Base-by-base conservation (phyloP, 2,888 invertebrate genomes). In the Oscheius sp. region DNA sequence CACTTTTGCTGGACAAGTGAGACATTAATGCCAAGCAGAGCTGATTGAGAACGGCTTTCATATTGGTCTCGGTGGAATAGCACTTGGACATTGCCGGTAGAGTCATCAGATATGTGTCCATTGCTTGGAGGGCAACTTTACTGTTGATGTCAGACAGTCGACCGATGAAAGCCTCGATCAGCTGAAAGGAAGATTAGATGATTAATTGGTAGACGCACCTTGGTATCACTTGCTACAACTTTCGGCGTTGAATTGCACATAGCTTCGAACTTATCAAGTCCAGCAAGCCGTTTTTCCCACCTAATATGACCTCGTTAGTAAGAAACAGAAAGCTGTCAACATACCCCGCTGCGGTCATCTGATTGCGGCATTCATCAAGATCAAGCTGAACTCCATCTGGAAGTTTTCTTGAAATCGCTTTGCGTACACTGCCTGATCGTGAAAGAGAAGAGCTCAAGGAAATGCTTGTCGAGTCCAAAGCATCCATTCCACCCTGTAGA, bases 31-130 rank as follows among this genome's bases (percentile, higher is more conserved):
- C 75, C 53, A 80, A 75, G 18, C 74, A 52, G 18, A 83, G 56
- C 29, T 83, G 82, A 49, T 79, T 81, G 55, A 83, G 53, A 0
- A 83, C 81, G 0, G 81, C 80, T 75, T 81, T 81, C 69, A 83
- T 41, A 35, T 78, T 69, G 1, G 78, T 68, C 76, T 81, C 82
- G 1, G 78, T 73, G 2, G 82, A 83, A 61, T 78, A 82, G 58
- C 75, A 72, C 82, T 76, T 80, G 9, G 76, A 66, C 80, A 82
- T 78, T 12, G 61, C 61, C 0, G 78, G 76, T 45, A 83, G 73
- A 0, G 81, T 81, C 9, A 71, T 64, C 9, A 82, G 41, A 70
- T 79, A 78, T 1, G 79, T 79, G 12, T 77, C 78, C 79, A 82
- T 80, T 3, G 78, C 82, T 56, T 76, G 73, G 9, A 76, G 73